A percentile compares a stretch with the other conserved stretches of the same genome.
Conservation (phyloP, 2,113 vertebrate genomes). For the Clupea harengus region DNA sequence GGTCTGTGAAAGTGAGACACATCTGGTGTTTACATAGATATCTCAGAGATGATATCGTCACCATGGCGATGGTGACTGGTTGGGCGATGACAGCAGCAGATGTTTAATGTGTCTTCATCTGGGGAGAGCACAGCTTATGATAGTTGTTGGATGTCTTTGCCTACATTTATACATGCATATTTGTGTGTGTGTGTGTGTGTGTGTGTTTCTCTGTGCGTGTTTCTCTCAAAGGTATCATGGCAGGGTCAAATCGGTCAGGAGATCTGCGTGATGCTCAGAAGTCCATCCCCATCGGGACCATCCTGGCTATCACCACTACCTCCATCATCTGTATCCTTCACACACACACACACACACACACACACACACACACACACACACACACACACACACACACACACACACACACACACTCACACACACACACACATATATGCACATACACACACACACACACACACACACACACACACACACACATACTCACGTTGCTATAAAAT, state of each 20-base stretch:
- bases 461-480: background rate
- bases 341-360: conserved; percentile 2
- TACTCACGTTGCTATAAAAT: background rate
- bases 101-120: background rate
- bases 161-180: background rate
- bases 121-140: background rate
- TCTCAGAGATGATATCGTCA: background rate
- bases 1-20: background rate
- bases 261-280: conserved; percentile 98
- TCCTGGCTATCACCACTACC: conserved; percentile 94
- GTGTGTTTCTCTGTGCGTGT: background rate
- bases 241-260: conserved; percentile 95
- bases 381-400: background rate
- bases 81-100: background rate
- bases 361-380: background rate
- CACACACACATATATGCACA: background rate
- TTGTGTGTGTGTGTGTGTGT: background rate
- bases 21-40: conserved; percentile 4
- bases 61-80: background rate
- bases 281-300: conserved; percentile 95
- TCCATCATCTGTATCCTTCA: conserved; percentile 94
- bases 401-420: background rate
- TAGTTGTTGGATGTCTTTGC: background rate
- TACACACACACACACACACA: background rate
- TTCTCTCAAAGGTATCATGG: conserved; percentile 89